These are phyloP conservation scores for Trematomus bernacchii DNA, from an alignment of 2,797 vertebrate genomes.

Conservation along the genomic window DNA sequence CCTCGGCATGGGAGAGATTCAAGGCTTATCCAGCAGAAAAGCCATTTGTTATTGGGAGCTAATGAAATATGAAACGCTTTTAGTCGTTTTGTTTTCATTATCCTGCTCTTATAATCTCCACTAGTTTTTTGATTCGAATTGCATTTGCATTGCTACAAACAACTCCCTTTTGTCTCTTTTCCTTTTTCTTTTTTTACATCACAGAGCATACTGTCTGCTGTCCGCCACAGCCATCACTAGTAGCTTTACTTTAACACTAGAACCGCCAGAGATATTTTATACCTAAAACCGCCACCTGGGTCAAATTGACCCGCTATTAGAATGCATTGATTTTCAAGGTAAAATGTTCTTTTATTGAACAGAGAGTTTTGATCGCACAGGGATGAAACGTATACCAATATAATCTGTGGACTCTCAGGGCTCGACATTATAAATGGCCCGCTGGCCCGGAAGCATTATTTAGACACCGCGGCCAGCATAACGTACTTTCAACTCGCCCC, in stretches of 20 bases:
- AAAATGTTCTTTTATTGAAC: too few species aligned
- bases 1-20: constrained; percentile 65
- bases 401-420: too few species aligned
- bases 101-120: constrained; percentile 59
- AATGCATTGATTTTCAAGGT: too few species aligned
- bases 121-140: constrained; percentile 54
- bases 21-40: constrained; percentile 72
- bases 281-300: too few species aligned
- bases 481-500: too few species aligned
- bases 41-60: constrained; percentile 74
- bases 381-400: too few species aligned
- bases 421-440: too few species aligned
- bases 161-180: constrained; percentile 24
- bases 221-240: neutral
- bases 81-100: constrained; percentile 72
- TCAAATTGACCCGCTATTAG: too few species aligned
- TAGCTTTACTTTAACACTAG: constrained; percentile 43
- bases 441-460: too few species aligned
- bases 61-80: constrained; percentile 76
- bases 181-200: constrained; percentile 38
- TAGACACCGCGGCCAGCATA: too few species aligned
- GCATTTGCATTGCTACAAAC: constrained; percentile 44
- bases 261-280: too few species aligned
- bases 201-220: constrained; percentile 40
- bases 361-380: too few species aligned